Conservation (phyloP, 2,113 vertebrate genomes). For the Lasiurus cinereus region DNA sequence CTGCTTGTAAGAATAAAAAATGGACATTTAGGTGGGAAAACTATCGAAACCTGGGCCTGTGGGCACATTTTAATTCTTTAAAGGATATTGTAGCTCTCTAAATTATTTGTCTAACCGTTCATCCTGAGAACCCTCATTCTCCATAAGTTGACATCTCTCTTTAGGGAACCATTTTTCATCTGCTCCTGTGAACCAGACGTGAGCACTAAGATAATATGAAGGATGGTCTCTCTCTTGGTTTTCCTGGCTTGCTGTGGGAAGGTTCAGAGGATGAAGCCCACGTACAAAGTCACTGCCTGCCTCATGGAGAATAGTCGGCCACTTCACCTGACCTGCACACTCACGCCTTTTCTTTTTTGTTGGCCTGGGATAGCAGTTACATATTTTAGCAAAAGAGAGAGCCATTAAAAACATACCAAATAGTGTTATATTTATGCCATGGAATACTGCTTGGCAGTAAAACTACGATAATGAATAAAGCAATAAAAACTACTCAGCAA, state of each 20-base stretch:
- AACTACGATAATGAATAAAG: constrained; percentile 27
- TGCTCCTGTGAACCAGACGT: neutral
- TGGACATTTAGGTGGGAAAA: neutral
- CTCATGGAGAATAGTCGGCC: neutral
- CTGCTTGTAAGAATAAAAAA: neutral
- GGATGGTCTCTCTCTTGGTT: neutral
- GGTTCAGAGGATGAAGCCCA: neutral
- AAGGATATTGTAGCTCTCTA: neutral
- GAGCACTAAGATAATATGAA: neutral
- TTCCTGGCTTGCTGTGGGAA: neutral
- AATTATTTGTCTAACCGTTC: neutral
- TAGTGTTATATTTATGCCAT: neutral
- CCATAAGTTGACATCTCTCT: neutral
- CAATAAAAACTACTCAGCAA: neutral
- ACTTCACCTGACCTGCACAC: neutral
- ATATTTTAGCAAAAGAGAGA: constrained; percentile 14
- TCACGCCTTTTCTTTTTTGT: neutral
- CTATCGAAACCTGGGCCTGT: neutral
- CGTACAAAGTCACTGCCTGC: neutral
- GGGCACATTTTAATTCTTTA: neutral
- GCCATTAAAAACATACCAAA: neutral
- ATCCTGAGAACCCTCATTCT: neutral
- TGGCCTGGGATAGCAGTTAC: neutral
- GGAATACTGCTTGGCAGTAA: neutral
- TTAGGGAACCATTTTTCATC: neutral